These are phyloP conservation scores for Catostomus latipinnis DNA, from an alignment of 2,797 vertebrate species.

Conservation along the genomic window DNA sequence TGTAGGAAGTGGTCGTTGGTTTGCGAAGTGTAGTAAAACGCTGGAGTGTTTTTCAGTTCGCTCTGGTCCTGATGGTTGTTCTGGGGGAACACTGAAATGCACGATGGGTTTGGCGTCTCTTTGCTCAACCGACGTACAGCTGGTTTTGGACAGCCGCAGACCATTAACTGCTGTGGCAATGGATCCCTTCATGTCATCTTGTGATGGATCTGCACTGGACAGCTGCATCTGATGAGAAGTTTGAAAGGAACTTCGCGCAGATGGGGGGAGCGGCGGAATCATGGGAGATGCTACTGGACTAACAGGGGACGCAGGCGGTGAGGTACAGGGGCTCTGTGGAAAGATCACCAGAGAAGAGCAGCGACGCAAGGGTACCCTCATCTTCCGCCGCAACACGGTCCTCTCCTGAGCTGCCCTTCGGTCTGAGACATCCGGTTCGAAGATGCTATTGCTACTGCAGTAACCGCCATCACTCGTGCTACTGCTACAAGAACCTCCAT, in stretches of 20 bases:
- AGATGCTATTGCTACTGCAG: slow-evolving; percentile 81
- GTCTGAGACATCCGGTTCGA: slow-evolving; percentile 82
- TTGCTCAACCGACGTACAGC: slow-evolving; percentile 71
- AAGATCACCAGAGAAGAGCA: slow-evolving; percentile 96
- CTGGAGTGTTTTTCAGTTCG: slow-evolving; percentile 77
- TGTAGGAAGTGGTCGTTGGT: slow-evolving; percentile 72
- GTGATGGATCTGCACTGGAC: slow-evolving; percentile 73
- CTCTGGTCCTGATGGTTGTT: slow-evolving; percentile 68
- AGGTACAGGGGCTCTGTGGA: slow-evolving; percentile 88
- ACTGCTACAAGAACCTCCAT: slow-evolving; percentile 74
- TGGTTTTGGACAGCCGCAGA: slow-evolving; percentile 81
- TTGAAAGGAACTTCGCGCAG: slow-evolving; percentile 74
- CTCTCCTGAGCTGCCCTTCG: slow-evolving; percentile 72
- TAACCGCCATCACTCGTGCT: slow-evolving; percentile 80
- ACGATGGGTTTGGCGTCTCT: slow-evolving; percentile 83
- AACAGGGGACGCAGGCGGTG: slow-evolving; percentile 88
- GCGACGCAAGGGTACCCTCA: slow-evolving; percentile 85
- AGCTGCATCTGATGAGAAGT: slow-evolving; percentile 80
- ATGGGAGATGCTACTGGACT: slow-evolving; percentile 73
- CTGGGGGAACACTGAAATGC: slow-evolving; percentile 76
- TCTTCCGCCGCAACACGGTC: slow-evolving; percentile 70
- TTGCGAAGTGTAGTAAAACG: slow-evolving; percentile 82
- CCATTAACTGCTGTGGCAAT: slow-evolving; percentile 82
- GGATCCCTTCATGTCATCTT: slow-evolving; percentile 81
- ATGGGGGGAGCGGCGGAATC: slow-evolving; percentile 62